Base-by-base conservation (phyloP, 2,888 invertebrate genomes). In the Pedicia rivosa region DNA sequence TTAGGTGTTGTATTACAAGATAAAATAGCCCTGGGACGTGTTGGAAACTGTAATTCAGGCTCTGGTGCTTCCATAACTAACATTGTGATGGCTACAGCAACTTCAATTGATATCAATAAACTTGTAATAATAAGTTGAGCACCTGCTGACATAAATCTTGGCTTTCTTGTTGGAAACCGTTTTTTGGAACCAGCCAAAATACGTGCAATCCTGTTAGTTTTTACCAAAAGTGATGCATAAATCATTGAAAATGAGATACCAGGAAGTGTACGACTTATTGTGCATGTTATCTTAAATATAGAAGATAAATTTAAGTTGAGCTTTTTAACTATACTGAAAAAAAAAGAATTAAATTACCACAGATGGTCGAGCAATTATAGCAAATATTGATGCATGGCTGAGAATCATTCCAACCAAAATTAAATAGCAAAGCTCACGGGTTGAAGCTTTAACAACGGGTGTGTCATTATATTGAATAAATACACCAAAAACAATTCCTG, bases 181-280 rank as follows among this genome's bases (percentile, higher is more conserved):
- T 75, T 75, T 56, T 78, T 79, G 40, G 72, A 74, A 3, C 76
- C 77, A 8, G 78, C 76, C 42, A 81, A 60, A 45, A 81, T 80
- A 22, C 80, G 56, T 1, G 79, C 78, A 41, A 83, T 83, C 40
- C 81, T 62, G 51, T 82, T 81, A 1, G 81, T 82, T 58, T 81
- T 81, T 10, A 79, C 80, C 33, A 82, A 66, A 36, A 82, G 58
- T 6, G 78, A 72, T 1, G 76, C 74, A 56, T 79, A 81, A 47
- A 81, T 77, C 64, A 79, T 70, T 3, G 78, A 69, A 52, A 80
- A 78, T 42, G 74, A 72, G 42, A 78, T 60, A 4, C 74, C 74
- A 1, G 74, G 74, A 48, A 73, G 51, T 13, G 66, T 60, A 20
- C 76, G 62, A 36, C 67, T 64, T 35, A 74, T 52, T 42, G 69